phyloP scores from a whole-genome alignment of 2,113 vertebrate genomes.

The Falcunculus frontatus region DNA sequence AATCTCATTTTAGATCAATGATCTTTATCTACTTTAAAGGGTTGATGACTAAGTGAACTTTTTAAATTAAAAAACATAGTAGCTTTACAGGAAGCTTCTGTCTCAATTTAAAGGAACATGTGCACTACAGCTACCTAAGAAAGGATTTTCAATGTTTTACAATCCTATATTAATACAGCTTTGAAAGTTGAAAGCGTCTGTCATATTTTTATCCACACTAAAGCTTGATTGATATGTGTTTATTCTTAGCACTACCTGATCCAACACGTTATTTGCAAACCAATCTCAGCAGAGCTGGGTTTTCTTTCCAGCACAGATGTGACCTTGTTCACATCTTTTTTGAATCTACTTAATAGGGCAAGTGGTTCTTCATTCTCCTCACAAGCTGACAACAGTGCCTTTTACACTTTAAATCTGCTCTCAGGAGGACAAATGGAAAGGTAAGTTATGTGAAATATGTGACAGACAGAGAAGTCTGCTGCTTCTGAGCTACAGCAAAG shows the following conservation, averaged over 20 bases:
- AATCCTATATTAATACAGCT: background rate
- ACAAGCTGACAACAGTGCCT: background rate
- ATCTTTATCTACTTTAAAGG: constrained; percentile 9
- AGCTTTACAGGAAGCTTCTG: constrained; percentile 2
- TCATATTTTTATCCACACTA: background rate
- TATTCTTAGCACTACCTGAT: background rate
- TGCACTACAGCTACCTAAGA: background rate
- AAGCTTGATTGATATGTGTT: background rate
- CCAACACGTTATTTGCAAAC: background rate
- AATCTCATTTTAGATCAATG: background rate
- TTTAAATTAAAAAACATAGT: background rate
- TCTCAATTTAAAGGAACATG: background rate
- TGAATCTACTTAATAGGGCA: background rate
- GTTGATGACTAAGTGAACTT: background rate
- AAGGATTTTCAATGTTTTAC: background rate
- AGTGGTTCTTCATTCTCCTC: background rate
- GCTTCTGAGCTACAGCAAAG: background rate
- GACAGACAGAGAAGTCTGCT: background rate
- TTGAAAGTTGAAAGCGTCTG: background rate
- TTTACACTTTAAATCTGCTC: background rate
- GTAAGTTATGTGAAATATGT: background rate
- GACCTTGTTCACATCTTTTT: background rate
- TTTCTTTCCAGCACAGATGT: background rate
- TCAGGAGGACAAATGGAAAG: background rate
- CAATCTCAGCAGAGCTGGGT: background rate